phyloP scores from a whole-genome alignment of 2,113 vertebrate genomes.

The Orientallactaga bullata region DNA sequence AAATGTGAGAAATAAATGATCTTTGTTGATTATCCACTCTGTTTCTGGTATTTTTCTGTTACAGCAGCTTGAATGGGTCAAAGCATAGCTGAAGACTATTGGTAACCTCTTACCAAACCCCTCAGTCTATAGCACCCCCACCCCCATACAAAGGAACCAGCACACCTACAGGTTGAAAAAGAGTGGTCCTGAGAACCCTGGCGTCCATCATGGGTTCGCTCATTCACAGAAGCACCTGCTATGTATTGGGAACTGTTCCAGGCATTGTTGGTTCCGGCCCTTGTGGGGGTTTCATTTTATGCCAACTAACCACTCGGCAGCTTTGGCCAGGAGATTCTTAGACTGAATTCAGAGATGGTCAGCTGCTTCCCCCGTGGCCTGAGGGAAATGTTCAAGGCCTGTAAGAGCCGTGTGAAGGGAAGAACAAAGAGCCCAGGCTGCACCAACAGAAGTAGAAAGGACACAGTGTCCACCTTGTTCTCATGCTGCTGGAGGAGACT shows the following conservation, averaged over 20 bases:
- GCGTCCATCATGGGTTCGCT: not conserved
- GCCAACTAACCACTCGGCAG: not conserved
- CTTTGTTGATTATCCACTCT: not conserved
- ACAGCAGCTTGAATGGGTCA: not conserved
- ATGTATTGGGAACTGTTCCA: not conserved
- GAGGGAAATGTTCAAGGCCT: no score
- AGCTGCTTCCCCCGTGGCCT: not conserved
- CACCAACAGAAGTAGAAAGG: not conserved
- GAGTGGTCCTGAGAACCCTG: not conserved
- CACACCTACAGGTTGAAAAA: not conserved
- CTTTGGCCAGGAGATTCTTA: not conserved
- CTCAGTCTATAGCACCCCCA: not conserved
- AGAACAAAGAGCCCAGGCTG: not conserved
- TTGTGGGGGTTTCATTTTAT: not conserved
- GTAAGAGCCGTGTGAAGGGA: fast-evolving
- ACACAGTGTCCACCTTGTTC: not conserved
- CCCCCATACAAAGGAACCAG: not conserved
- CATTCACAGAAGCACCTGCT: not conserved
- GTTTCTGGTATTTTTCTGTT: not conserved
- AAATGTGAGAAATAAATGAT: not conserved
- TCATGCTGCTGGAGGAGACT: not conserved
- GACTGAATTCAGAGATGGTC: not conserved
- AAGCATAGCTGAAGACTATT: not conserved
- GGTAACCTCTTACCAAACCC: not conserved
- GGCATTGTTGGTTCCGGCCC: not conserved